phyloP scores from a whole-genome alignment of 1,140 invertebrate species.

The Drosophila tropicalis region DNA sequence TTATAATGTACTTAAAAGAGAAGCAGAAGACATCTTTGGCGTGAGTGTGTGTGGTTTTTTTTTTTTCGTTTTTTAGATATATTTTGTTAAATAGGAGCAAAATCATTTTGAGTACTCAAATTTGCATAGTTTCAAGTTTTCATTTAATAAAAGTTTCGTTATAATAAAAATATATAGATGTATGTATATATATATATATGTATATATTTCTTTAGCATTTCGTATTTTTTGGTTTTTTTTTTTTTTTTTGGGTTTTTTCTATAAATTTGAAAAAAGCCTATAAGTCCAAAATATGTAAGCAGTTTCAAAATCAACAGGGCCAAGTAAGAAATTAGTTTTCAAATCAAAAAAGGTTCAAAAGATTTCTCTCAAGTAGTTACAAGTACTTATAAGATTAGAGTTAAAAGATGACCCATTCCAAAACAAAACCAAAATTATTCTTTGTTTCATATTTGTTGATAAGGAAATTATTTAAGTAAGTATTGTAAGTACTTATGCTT shows the following conservation, averaged over 20 bases:
- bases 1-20: conserved; percentile 67
- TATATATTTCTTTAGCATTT: conserved; percentile 30
- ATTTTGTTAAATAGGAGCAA: conserved; percentile 75
- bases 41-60: conserved; percentile 45
- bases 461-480: conserved; percentile 14
- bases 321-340: conserved; percentile 43
- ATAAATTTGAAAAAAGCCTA: conserved; percentile 81
- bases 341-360: conserved; percentile 19
- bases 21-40: conserved; percentile 81
- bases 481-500: conserved; percentile 25
- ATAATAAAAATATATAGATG: conserved; percentile 76
- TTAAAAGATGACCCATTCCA: conserved; percentile 50
- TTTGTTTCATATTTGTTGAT: conserved; percentile 14
- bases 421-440: conserved; percentile 25
- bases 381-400: conserved; percentile 24
- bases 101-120: conserved; percentile 70
- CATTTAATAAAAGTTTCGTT: conserved; percentile 71
- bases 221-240: conserved; percentile 25
- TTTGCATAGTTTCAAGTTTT: conserved; percentile 64
- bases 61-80: conserved; percentile 18
- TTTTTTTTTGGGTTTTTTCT: conserved; percentile 44
- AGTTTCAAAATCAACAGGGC: conserved; percentile 71
- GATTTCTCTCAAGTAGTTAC: conserved; percentile 21
- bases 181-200: conserved; percentile 53
- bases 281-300: conserved; percentile 62